Base-by-base conservation (phyloP, 2,797 vertebrate genomes). In the Coregonus sp. region DNA sequence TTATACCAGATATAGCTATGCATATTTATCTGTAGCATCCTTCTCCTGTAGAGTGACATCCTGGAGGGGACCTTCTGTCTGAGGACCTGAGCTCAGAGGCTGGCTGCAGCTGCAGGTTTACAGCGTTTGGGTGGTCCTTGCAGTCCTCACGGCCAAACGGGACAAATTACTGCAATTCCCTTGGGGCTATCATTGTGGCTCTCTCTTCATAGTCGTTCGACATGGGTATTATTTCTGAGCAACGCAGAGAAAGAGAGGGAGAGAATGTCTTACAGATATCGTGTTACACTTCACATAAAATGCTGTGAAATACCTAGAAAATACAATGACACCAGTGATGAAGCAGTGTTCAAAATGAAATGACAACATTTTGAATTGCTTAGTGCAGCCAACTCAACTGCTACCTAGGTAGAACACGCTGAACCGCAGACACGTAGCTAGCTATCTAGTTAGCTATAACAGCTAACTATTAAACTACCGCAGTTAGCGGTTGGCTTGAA, bases 171-270 rank as follows among this genome's bases (percentile, higher is more conserved):
- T 99, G 97, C 96, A 97, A 95, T 95, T 98, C 97, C 94, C 97
- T 95, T 93, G 97, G 97, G 94, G 98, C 97, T 89, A 99, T 99
- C 98, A 99, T 99, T 87, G 95, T 97, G 95, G 95, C 96, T 96
- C 96, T 96, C 95, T 99, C 97, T 96, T 99, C 98, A 98, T 94
- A 97, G 94, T 97, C 94, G 95, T 98, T 96, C 97, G 98, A 99
- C 98, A 99, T 99, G 97, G 96, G 96, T 97, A 98, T 99, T 98
- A 98, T 99, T 98, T 97, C 96, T 96, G 86, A 63, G 31, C 20
- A 15, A 6, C 61, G 4, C 25, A 25, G 25, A 25, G 25, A 25
- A 25, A 25, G 25, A 59, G 31, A 6, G 56, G 2, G 20, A 18
- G 50, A 4, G 71, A 20, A 72, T 18, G 37, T 0, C 47, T 29